Base-by-base conservation (phyloP, 2,888 invertebrate species). In the Epistrophe eligans region DNA sequence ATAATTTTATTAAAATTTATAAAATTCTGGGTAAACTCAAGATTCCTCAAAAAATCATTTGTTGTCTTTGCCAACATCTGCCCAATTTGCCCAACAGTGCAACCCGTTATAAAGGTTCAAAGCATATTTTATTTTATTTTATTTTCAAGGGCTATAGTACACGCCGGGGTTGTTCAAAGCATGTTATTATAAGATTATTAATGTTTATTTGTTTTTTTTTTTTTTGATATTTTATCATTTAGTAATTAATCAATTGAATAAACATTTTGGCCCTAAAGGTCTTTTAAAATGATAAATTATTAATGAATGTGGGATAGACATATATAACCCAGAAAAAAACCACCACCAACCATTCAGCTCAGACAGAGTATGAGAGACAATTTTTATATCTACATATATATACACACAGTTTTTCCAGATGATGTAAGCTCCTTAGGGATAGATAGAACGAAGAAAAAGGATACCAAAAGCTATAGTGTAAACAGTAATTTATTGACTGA, bases 231-330 rank as follows among this genome's bases (percentile, higher is more conserved):
- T 38, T n/a, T 45, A n/a, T n/a, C 50, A 35, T 40, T 67, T 24
- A 77, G 76, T 64, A 64, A 82, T 77, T 64, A 77, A 83, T 83
- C 77, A 66, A 83, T 83, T 77, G 77, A 66, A 60, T 67, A 77
- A 72, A 60, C 77, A 82, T 60, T 73, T 73, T 60, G 50, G 11
- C 9, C 43, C 35, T 15, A 64, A 71, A 66, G 77, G 82, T 50
- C 72, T 11, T 72, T 52, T 58, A 38, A 77, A 72, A 72, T 72
- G 66, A 64, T 64, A 64, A 64, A 77, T 73, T 77, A 83, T 77
- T 67, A 77, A 83, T 73, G 66, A 72, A 77, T 58, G 24, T 24
- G 66, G 43, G 43, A 60, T 52, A 58, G 77, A 67, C 43, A 50
- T 13, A 40, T 50, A 67, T 67, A 40, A 55, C 17, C 76, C 62